These are phyloP conservation scores for Oreochromis tanganicae DNA, from an alignment of 2,113 vertebrate species.

Conservation along the genomic window DNA sequence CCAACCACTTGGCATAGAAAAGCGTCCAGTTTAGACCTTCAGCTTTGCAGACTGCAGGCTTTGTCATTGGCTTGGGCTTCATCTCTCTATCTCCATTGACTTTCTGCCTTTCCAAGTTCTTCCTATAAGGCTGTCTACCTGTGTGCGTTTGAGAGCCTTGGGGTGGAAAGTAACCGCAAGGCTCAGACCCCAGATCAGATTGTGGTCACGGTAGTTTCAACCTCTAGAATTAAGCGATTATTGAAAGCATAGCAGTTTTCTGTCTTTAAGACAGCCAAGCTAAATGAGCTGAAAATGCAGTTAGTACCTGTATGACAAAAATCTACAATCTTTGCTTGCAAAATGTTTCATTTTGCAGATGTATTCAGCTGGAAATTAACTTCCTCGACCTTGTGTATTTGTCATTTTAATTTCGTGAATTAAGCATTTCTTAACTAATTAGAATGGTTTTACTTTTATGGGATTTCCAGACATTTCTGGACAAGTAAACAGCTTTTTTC, in stretches of 20 bases:
- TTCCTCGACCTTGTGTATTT: neutral
- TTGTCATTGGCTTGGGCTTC: neutral
- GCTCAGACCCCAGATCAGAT: conserved; percentile 21
- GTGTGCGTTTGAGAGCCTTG: neutral
- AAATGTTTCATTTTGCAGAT: neutral
- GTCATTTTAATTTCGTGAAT: neutral
- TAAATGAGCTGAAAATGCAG: neutral
- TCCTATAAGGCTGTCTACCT: neutral
- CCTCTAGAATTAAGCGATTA: neutral
- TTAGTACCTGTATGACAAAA: neutral
- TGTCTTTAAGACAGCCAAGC: neutral
- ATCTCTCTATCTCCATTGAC: neutral
- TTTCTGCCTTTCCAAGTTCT: neutral
- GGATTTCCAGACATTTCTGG: neutral
- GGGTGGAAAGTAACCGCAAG: neutral
- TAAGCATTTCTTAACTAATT: neutral
- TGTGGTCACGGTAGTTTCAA: neutral
- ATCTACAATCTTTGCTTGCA: neutral
- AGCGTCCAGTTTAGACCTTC: neutral
- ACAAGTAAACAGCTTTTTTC: neutral
- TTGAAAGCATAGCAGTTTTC: neutral
- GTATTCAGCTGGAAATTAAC: neutral
- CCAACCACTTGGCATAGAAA: neutral
- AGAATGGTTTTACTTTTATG: neutral
- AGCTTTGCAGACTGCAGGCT: neutral